Base-by-base conservation (phyloP, 2,113 vertebrate genomes). In the Hydropotes inermis region DNA sequence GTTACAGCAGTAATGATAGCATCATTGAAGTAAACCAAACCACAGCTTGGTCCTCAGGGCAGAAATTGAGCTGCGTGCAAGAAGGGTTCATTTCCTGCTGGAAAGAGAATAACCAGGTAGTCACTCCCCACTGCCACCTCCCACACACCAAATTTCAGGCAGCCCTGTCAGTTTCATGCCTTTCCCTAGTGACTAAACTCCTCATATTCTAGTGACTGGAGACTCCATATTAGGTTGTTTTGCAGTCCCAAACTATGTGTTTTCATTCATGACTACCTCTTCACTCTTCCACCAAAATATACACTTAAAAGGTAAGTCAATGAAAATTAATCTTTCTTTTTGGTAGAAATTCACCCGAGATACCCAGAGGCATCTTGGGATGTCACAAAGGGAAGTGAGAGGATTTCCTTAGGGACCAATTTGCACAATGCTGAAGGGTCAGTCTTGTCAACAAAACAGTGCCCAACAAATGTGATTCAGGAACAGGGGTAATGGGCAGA, bases 321-420 rank as follows among this genome's bases (percentile, higher is more conserved):
- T 84, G 45, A 92, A 93, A 94, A 90, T 86, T 87, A 89, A 82
- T 55, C 43, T 67, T 8, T 94, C 12, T 39, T 61, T 96, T 83
- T 57, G 13, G 60, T 95, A 96, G 82, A 97, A 97, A 94, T 97
- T 97, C 97, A 95, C 96, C 78, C 85, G 55, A 74, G 87, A 79
- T 97, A 92, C 43, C 52, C 17, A 27, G 55, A 97, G 92, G 96
- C 60, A 96, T 70, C 45, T 57, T 54, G 28, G 50, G 52, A 45
- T 85, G 88, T 67, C 92, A 90, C 92, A 96, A 92, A 87, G 67
- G 87, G 33, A 57, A 67, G 50, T 47, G 33, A 85, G 36, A 85
- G 19, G 33, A 67, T 23, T 67, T 57, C 30, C 84, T 19, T 84
- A 33, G 52, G 90, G 94, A 60, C 60, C 78, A 45, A 23, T 87